Conservation (phyloP, 2,113 vertebrate species). For the Mesoclemmys tuberculata region DNA sequence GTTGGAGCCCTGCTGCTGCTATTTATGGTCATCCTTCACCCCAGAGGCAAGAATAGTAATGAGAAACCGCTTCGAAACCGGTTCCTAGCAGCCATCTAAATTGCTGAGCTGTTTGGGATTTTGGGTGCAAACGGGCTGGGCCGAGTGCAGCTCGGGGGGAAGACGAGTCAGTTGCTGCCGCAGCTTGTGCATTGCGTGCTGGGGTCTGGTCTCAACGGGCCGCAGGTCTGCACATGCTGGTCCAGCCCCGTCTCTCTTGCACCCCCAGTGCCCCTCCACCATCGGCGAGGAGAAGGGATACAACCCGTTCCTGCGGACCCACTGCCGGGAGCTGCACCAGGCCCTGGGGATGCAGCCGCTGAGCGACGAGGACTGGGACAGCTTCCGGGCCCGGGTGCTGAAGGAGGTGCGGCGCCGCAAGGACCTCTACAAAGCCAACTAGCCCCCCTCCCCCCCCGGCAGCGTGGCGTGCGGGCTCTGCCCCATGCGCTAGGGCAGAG, state of each 20-base stretch:
- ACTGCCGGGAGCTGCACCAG: conserved; percentile 85
- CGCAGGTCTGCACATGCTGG: neutral
- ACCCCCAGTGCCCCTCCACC: conserved; percentile 91
- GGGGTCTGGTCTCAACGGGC: neutral
- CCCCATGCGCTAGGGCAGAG: neutral
- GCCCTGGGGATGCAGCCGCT: conserved; percentile 83
- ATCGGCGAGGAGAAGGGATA: conserved; percentile 93
- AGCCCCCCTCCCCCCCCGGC: neutral
- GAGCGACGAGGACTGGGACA: conserved; percentile 78
- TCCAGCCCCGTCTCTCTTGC: neutral
- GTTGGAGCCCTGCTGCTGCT: neutral
- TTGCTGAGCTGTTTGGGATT: neutral
- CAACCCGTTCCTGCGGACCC: conserved; percentile 94
- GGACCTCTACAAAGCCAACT: conserved; percentile 87
- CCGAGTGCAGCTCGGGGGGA: neutral
- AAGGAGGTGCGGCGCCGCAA: conserved; percentile 90
- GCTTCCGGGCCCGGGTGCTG: conserved; percentile 89
- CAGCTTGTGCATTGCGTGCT: neutral
- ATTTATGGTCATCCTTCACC: neutral
- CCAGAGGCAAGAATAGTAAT: neutral
- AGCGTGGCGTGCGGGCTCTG: neutral
- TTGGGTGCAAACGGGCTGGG: neutral
- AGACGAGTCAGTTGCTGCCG: too few species aligned
- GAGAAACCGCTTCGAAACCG: neutral
- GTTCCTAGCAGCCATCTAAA: neutral